Percentiles rank a stretch among this genome's conserved stretches.
Conservation (phyloP, 2,888 invertebrate genomes). For the Tenthredo amoena region DNA sequence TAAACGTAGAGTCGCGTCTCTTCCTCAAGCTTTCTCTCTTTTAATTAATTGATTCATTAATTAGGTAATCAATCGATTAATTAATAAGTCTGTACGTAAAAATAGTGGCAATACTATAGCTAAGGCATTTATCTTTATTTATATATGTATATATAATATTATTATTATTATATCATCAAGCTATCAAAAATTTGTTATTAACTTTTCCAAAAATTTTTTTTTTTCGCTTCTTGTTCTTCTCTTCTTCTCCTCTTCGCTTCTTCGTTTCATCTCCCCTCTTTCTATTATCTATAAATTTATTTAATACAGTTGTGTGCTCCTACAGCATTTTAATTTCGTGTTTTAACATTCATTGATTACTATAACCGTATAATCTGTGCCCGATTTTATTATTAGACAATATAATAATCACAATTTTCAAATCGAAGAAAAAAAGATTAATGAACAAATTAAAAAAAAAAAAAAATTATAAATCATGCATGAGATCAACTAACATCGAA, state of each 20-base stretch:
- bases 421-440: background rate
- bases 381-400: slow-evolving; percentile 14
- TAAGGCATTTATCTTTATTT: slow-evolving; percentile 23
- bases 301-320: background rate
- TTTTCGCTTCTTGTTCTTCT: background rate
- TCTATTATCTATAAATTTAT: background rate
- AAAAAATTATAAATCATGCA: background rate
- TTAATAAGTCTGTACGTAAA: slow-evolving; percentile 14
- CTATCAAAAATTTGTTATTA: background rate
- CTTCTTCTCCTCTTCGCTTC: background rate
- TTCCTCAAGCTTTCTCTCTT: background rate
- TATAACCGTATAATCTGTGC: background rate
- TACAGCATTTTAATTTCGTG: background rate
- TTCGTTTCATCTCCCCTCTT: background rate
- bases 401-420: background rate
- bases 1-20: background rate
- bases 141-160: background rate
- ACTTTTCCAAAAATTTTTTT: background rate
- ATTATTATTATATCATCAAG: background rate
- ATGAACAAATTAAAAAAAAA: background rate
- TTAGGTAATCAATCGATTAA: background rate
- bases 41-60: background rate
- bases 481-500: background rate
- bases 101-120: slow-evolving; percentile 47
- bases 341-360: slow-evolving; percentile 6